Evolutionary conservation across 2,888 invertebrate genomes (phyloP).

Genomic region (Euzetes globulus): DNA sequence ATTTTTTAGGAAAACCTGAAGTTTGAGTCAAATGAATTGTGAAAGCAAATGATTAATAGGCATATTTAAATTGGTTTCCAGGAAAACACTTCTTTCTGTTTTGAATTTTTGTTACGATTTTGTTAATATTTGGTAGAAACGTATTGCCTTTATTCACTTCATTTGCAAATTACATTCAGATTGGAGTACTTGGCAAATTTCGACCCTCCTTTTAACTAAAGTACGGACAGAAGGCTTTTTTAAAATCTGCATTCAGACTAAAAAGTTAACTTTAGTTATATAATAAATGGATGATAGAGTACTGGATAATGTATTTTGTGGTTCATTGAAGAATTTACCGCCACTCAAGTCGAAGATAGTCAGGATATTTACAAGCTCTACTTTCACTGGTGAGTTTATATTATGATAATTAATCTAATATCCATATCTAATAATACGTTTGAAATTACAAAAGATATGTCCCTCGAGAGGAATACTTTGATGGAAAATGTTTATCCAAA

Average conservation of each 20-base stretch:
- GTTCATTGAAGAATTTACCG: conserved; percentile 76
- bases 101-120: neutral
- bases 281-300: conserved; percentile 76
- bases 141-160: neutral
- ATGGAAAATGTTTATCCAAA: conserved; percentile 98
- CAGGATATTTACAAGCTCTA: conserved; percentile 94
- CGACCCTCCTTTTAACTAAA: no score
- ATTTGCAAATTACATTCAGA: no score
- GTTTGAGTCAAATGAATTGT: no score
- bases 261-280: neutral
- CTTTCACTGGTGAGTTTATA: conserved; percentile 81
- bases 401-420: no score
- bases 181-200: no score
- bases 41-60: neutral
- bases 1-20: no score
- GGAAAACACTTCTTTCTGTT: no score
- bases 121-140: neutral
- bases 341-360: conserved; percentile 97
- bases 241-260: no score
- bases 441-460: conserved; percentile 77
- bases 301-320: conserved; percentile 80
- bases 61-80: neutral
- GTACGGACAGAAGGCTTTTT: no score
- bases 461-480: conserved; percentile 89
- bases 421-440: no score